Conservation (phyloP, 92 coral and sea anemone species). For the Phenganax stokvisi region DNA sequence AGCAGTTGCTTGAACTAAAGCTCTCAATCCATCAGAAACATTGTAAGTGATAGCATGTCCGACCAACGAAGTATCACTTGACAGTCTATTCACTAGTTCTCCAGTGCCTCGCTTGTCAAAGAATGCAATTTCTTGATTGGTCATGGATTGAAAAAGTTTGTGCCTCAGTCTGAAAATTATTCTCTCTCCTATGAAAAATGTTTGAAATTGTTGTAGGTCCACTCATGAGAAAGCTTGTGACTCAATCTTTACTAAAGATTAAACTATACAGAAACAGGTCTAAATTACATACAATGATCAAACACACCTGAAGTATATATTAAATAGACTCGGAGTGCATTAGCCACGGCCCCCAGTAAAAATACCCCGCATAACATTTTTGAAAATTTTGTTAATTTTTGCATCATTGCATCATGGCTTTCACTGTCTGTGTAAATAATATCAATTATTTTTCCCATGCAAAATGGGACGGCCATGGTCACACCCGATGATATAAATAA, state of each 20-base stretch:
- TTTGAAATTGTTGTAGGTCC: background rate
- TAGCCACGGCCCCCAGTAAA: slow-evolving; percentile 79
- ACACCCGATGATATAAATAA: slow-evolving; percentile 78
- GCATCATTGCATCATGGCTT: slow-evolving; percentile 66
- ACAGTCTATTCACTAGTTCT: slow-evolving; percentile 83
- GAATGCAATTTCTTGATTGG: slow-evolving; percentile 88
- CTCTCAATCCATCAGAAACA: slow-evolving; percentile 96
- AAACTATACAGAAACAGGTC: too few relatives aligned
- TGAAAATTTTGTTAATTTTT: slow-evolving; percentile 61
- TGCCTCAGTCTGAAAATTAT: slow-evolving; percentile 66
- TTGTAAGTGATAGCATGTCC: slow-evolving; percentile 97
- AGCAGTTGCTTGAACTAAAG: slow-evolving; percentile 86
- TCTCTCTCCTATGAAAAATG: slow-evolving; percentile 60
- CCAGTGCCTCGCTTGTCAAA: slow-evolving; percentile 90
- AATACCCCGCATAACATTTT: slow-evolving; percentile 74
- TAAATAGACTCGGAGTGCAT: slow-evolving; percentile 85
- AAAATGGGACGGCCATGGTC: slow-evolving; percentile 96
- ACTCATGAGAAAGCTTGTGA: background rate
- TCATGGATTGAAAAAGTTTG: slow-evolving; percentile 65
- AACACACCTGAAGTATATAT: slow-evolving; percentile 74
- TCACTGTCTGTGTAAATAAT: slow-evolving; percentile 74
- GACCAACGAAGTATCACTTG: slow-evolving; percentile 85
- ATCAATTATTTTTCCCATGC: slow-evolving; percentile 94
- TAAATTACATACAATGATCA: background rate
- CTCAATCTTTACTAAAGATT: background rate